Conservation (phyloP, 2,113 vertebrate genomes). For the Prunella fulvescens region DNA sequence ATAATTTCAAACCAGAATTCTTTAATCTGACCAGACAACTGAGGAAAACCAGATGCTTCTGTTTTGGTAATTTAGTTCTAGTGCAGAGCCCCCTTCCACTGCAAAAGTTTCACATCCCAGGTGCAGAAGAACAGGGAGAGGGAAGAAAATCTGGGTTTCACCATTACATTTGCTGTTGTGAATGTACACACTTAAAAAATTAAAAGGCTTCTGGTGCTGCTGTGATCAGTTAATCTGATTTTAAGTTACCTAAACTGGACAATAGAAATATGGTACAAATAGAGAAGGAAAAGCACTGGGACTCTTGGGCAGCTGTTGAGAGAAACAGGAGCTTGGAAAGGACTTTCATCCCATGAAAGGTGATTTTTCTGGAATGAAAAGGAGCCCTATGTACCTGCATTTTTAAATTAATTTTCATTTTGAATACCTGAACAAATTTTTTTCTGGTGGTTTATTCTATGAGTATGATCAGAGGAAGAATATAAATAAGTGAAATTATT, state of each 20-base stretch:
- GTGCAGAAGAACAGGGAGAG: neutral
- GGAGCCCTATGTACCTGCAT: neutral
- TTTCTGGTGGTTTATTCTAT: neutral
- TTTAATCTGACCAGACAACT: neutral
- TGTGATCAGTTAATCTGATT: neutral
- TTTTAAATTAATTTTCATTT: neutral
- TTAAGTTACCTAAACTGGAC: neutral
- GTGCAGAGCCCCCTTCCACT: fast-evolving
- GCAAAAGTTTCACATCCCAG: neutral
- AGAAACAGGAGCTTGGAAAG: neutral
- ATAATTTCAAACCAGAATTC: neutral
- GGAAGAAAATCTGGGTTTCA: neutral
- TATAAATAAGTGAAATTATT: neutral
- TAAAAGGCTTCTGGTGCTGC: neutral
- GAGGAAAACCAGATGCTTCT: neutral
- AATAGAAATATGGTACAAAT: neutral
- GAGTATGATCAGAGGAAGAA: neutral
- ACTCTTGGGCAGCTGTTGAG: fast-evolving
- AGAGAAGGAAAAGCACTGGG: neutral
- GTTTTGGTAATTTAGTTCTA: neutral
- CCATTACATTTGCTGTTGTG: neutral
- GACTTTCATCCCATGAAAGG: neutral
- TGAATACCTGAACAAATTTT: neutral
- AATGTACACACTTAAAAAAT: neutral
- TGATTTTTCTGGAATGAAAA: neutral